phyloP scores from a whole-genome alignment of 2,888 invertebrate genomes.

The Pandemis cinnamomeana region DNA sequence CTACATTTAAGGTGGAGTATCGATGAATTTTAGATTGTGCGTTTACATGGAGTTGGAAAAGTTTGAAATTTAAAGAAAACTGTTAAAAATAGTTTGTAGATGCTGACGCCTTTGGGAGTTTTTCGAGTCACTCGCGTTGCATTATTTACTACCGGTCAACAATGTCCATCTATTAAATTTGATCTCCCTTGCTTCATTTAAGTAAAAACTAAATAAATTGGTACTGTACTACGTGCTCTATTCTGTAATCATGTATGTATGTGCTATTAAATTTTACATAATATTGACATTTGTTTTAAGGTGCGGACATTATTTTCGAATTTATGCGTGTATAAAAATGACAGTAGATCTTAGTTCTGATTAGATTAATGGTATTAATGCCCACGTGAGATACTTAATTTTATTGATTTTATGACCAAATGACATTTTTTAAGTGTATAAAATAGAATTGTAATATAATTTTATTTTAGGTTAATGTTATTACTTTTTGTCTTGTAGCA shows the following conservation, averaged over 20 bases:
- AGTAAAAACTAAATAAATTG: neutral
- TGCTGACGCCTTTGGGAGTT: no score
- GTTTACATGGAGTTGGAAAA: neutral
- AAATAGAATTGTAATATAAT: constrained; percentile 1
- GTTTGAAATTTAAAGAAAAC: no score
- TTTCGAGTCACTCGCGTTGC: no score
- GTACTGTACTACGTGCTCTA: neutral
- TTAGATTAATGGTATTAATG: constrained; percentile 22
- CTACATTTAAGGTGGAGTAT: neutral
- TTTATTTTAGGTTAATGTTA: constrained; percentile 6
- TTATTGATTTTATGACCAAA: constrained; percentile 33
- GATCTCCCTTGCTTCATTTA: neutral
- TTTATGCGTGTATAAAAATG: neutral
- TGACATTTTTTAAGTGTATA: constrained; percentile 23
- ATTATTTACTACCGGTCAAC: no score
- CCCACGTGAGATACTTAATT: constrained; percentile 32
- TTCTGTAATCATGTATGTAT: neutral
- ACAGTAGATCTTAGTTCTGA: neutral
- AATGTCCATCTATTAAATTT: no score
- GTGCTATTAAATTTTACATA: neutral
- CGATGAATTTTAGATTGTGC: neutral
- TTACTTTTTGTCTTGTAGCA: constrained; percentile 22
- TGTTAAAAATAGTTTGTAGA: no score
- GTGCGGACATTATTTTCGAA: constrained; percentile 11
- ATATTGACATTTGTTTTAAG: constrained; percentile 2